These are phyloP conservation scores for Sycophaga agraensis DNA, from an alignment of 1,140 invertebrate genomes.

Conservation along the genomic window DNA sequence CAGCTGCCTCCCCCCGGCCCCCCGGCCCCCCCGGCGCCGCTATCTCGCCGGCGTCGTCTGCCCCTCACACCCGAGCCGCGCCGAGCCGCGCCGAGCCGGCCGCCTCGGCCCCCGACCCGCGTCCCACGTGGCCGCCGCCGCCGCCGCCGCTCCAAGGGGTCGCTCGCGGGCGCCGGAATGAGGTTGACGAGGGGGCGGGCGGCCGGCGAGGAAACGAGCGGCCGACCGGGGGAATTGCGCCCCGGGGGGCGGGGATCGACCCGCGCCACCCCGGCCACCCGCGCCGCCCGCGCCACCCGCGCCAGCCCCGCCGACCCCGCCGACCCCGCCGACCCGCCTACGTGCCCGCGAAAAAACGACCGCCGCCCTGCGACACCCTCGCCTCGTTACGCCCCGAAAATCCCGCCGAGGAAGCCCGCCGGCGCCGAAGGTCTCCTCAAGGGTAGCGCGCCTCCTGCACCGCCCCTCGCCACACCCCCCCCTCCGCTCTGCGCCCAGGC, in stretches of 20 bases:
- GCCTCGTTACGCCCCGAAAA: constrained; percentile 30
- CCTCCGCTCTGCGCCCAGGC: too few relatives aligned
- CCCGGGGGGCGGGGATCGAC: neutral
- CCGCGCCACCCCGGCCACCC: too few relatives aligned
- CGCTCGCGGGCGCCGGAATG: constrained; percentile 36
- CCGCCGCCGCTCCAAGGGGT: constrained; percentile 52
- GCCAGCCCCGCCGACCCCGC: too few relatives aligned
- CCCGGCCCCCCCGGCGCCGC: constrained; percentile 23
- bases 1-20: constrained; percentile 39
- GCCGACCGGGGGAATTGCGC: neutral
- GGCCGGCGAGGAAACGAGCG: constrained; percentile 12
- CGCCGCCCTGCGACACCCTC: too few relatives aligned
- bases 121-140: constrained; percentile 46
- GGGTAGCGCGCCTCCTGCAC: too few relatives aligned
- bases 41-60: constrained; percentile 51
- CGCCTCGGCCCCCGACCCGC: neutral
- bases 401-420: constrained; percentile 5
- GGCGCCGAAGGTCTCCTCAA: too few relatives aligned
- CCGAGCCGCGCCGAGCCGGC: neutral
- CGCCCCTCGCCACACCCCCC: too few relatives aligned
- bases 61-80: constrained; percentile 49
- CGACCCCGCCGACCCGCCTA: too few relatives aligned
- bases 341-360: too few relatives aligned
- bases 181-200: constrained; percentile 39
- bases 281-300: too few relatives aligned